Evolutionary conservation across 92 coral and sea anemone genomes (phyloP).

Genomic region (Isaurus tuberculatus): DNA sequence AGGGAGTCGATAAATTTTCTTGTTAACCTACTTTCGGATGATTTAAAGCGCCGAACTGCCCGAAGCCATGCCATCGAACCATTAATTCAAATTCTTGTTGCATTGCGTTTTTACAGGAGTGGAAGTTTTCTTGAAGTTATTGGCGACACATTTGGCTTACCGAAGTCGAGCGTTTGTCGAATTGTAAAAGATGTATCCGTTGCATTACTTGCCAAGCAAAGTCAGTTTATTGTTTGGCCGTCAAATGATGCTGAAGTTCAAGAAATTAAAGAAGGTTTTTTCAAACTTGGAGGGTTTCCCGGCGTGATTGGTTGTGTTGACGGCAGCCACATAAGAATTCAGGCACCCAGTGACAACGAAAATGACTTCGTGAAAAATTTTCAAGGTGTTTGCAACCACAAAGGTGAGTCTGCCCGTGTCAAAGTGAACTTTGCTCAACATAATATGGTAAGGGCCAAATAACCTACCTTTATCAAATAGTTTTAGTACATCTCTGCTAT

Average conservation of each 20-base stretch:
- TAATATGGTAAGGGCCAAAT: background rate
- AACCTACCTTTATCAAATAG: conserved; percentile 1
- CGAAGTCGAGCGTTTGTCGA: conserved; percentile 10
- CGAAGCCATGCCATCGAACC: background rate
- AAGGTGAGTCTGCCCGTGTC: conserved; percentile 12
- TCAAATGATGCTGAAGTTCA: conserved; percentile 19
- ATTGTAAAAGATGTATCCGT: background rate
- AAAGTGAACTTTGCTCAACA: conserved; percentile 1
- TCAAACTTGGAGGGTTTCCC: background rate
- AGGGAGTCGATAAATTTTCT: background rate
- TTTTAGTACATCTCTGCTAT: background rate
- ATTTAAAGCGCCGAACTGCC: conserved; percentile 15
- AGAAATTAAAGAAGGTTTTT: background rate
- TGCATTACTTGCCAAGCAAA: conserved; percentile 2
- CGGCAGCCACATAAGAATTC: conserved; percentile 6
- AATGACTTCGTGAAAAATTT: conserved; percentile 9
- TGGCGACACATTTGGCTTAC: conserved; percentile 13
- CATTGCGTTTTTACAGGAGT: background rate
- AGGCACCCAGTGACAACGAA: background rate
- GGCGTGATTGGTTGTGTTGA: background rate
- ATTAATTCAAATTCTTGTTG: conserved; percentile 6
- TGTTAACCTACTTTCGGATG: conserved; percentile 14
- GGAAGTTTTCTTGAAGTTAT: background rate
- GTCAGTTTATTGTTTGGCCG: conserved; percentile 11
- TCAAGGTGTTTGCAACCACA: conserved; percentile 12